Evolutionary conservation across 2,888 invertebrate genomes (phyloP), one percentile per base, ranked within the genome.

Genomic region (Tuta absoluta): DNA sequence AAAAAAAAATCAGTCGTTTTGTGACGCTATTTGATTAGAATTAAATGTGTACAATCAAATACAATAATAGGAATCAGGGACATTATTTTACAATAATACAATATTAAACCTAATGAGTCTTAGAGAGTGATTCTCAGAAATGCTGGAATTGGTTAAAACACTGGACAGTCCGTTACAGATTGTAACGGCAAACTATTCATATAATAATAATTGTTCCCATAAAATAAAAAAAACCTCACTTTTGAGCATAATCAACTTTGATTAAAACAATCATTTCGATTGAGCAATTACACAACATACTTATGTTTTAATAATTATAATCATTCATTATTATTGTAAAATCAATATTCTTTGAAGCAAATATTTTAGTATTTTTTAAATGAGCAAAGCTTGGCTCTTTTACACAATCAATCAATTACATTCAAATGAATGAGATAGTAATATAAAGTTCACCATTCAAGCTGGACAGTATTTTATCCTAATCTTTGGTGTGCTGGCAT

Each of bases 61-160:
- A 91, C 81, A 87, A 84, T 89, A 90, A 88, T 90, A 91, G 91
- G 91, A 91, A 91, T 91, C 91, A 89, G 91, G 89, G 90, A 89
- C 88, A 88, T 88, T 85, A 53, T 53, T 33, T 53, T 11, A 53
- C 24, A 85, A 81, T 77, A 82, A 67, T 63, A 67, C 49, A 56
- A 75, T 77, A 82, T 75, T 75, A 74, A 73, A 75, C 89, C 84
- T 87, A 88, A 77, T 84, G 84, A 86, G 84, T 85, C 84, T 81
- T n/a, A 76, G 73, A 73, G 71, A 70, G 51, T 67, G 72, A 48
- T 72, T 75, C 70, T 75, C 75, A 76, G 77, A 79, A 74, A 79
- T 72, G 72, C 77, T 75, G 71, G 72, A 77, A 72, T 67, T 72
- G 69, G 69, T 76, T 68, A 71, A 69, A 69, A 73, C 69, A 62